These are phyloP conservation scores for Drosophila kuntzei DNA, from an alignment of 2,888 invertebrate species.

Conservation along the genomic window DNA sequence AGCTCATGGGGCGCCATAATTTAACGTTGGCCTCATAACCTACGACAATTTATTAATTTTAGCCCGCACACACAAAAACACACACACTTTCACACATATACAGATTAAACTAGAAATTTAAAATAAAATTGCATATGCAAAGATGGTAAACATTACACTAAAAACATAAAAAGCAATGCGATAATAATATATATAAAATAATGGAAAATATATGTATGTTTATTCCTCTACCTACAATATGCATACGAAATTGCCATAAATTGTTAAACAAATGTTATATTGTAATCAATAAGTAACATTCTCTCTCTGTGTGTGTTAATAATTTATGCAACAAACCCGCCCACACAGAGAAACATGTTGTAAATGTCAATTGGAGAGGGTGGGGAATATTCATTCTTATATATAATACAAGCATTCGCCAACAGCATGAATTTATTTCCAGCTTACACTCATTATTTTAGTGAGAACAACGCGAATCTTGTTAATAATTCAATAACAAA, in stretches of 20 bases:
- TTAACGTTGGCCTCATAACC: slow-evolving; percentile 68
- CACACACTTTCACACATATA: neutral
- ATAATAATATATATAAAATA: slow-evolving; percentile 36
- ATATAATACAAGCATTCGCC: slow-evolving; percentile 29
- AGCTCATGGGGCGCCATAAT: slow-evolving; percentile 64
- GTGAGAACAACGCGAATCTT: slow-evolving; percentile 61
- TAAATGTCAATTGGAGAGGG: slow-evolving; percentile 62
- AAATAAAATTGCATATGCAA: slow-evolving; percentile 61
- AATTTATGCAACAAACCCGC: slow-evolving; percentile 65
- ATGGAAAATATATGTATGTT: slow-evolving; percentile 12
- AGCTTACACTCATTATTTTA: slow-evolving; percentile 69
- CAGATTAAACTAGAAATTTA: slow-evolving; percentile 41
- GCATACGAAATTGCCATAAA: slow-evolving; percentile 63
- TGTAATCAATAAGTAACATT: slow-evolving; percentile 69
- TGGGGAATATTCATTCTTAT: slow-evolving; percentile 25
- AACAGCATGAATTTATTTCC: slow-evolving; percentile 65
- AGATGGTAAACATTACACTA: slow-evolving; percentile 33
- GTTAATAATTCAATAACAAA: slow-evolving; percentile 69
- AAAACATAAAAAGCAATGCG: slow-evolving; percentile 53
- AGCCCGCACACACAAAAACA: slow-evolving; percentile 9
- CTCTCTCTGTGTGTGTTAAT: slow-evolving; percentile 46
- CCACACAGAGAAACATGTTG: slow-evolving; percentile 65
- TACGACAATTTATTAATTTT: slow-evolving; percentile 78
- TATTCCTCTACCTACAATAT: slow-evolving; percentile 16
- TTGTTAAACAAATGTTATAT: slow-evolving; percentile 77